These are phyloP conservation scores for Dipodomys ordii DNA, from an alignment of 2,113 vertebrate genomes.

Conservation along the genomic window DNA sequence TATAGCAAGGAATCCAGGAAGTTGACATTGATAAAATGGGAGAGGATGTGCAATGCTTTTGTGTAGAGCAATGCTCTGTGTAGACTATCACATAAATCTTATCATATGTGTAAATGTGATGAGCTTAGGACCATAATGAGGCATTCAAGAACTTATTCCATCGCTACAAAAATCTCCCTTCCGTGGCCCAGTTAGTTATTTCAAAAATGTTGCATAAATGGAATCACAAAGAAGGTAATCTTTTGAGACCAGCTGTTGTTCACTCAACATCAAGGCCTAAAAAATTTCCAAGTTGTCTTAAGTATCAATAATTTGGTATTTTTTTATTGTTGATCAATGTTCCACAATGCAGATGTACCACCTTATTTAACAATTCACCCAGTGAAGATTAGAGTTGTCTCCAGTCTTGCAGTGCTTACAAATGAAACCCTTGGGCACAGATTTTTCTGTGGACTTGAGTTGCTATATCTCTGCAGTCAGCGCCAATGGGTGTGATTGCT, in stretches of 20 bases:
- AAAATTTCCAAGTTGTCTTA: neutral
- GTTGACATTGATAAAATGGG: neutral
- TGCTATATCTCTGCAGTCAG: slow-evolving; percentile 43
- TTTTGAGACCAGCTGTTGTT: neutral
- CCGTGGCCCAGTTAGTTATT: neutral
- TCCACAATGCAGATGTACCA: neutral
- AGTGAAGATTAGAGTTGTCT: neutral
- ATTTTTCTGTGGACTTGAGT: neutral
- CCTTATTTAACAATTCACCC: neutral
- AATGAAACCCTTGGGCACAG: slow-evolving; percentile 18
- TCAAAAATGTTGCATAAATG: slow-evolving; percentile 14
- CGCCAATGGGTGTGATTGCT: neutral
- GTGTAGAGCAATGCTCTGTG: no score
- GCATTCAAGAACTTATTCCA: neutral
- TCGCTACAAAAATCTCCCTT: neutral
- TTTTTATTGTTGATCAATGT: neutral
- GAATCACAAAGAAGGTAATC: neutral
- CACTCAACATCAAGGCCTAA: neutral
- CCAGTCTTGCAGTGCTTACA: neutral
- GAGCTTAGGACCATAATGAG: neutral
- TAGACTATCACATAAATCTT: neutral
- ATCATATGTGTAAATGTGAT: neutral
- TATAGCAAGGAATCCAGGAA: neutral
- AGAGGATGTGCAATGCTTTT: neutral
- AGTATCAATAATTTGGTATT: neutral